Conservation (phyloP, 2,797 vertebrate species). For the Paratrypauchen microcephalus region DNA sequence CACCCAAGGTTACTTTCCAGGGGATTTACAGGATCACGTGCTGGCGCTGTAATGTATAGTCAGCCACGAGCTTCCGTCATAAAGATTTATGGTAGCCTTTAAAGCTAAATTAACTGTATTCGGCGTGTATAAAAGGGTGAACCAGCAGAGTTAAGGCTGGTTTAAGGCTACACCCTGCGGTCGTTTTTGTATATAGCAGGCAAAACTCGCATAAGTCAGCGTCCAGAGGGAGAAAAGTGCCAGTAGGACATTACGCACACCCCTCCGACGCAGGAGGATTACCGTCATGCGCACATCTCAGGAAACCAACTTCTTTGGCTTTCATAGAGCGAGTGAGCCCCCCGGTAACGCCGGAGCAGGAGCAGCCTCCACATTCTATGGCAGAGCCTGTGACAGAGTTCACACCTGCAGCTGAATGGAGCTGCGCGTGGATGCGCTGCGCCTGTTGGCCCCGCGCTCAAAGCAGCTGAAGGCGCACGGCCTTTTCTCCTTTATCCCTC, state of each 20-base stretch:
- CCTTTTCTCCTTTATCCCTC: slow-evolving; percentile 88
- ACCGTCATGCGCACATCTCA: slow-evolving; percentile 80
- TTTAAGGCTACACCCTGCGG: slow-evolving; percentile 48
- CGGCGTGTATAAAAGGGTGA: slow-evolving; percentile 36
- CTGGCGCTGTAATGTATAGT: slow-evolving; percentile 41
- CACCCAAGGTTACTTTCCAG: slow-evolving; percentile 42
- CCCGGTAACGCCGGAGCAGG: slow-evolving; percentile 74
- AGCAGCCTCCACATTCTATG: slow-evolving; percentile 95
- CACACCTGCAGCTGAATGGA: slow-evolving; percentile 99
- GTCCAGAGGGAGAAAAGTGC: slow-evolving; percentile 5
- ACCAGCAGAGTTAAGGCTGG: slow-evolving; percentile 35
- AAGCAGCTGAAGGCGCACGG: slow-evolving; percentile 88
- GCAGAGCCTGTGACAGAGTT: slow-evolving; percentile 89
- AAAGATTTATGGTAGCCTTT: slow-evolving; percentile 63
- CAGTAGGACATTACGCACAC: slow-evolving; percentile 33
- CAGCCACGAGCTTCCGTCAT: slow-evolving; percentile 46
- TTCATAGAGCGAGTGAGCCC: slow-evolving; percentile 90
- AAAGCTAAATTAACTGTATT: slow-evolving; percentile 60
- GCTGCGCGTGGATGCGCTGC: slow-evolving; percentile 91
- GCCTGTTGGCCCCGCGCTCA: slow-evolving; percentile 95
- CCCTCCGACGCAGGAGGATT: slow-evolving; percentile 50
- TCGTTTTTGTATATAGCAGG: slow-evolving; percentile 40
- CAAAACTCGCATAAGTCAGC: slow-evolving; percentile 46
- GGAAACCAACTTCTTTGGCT: slow-evolving; percentile 87
- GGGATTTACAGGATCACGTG: slow-evolving; percentile 45